Conservation (phyloP, 1,140 invertebrate species). For the Mycetomoellerius zeteki region DNA sequence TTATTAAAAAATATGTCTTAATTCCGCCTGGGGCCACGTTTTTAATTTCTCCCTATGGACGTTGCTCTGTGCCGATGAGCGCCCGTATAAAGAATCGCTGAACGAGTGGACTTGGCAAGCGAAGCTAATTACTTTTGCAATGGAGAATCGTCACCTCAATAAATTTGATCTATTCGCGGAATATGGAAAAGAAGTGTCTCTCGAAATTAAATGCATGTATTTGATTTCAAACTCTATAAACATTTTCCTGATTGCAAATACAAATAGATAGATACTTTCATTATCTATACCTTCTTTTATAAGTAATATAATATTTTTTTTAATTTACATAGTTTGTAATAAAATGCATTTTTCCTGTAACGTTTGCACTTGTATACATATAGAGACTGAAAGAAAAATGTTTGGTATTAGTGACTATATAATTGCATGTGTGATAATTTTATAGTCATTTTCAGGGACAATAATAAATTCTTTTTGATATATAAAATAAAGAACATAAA, state of each 20-base stretch:
- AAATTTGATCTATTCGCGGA: constrained; percentile 23
- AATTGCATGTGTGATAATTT: too few species aligned
- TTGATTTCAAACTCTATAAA: background rate
- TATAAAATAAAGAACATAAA: too few species aligned
- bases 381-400: too few species aligned
- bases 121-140: constrained; percentile 53
- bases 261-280: background rate
- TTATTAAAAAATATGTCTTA: constrained; percentile 83
- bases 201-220: constrained; percentile 8
- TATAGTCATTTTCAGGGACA: too few species aligned
- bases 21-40: constrained; percentile 72
- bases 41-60: constrained; percentile 76
- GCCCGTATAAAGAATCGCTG: constrained; percentile 63
- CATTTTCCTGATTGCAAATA: background rate
- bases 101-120: constrained; percentile 61
- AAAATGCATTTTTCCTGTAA: background rate
- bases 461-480: too few species aligned
- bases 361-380: too few species aligned
- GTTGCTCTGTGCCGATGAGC: constrained; percentile 55
- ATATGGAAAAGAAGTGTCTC: constrained; percentile 31
- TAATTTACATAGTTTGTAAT: background rate
- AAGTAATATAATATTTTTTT: background rate
- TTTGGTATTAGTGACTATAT: too few species aligned
- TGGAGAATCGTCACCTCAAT: constrained; percentile 41
- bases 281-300: background rate